Conservation (phyloP, 2,797 vertebrate species). For the Falco concolor region DNA sequence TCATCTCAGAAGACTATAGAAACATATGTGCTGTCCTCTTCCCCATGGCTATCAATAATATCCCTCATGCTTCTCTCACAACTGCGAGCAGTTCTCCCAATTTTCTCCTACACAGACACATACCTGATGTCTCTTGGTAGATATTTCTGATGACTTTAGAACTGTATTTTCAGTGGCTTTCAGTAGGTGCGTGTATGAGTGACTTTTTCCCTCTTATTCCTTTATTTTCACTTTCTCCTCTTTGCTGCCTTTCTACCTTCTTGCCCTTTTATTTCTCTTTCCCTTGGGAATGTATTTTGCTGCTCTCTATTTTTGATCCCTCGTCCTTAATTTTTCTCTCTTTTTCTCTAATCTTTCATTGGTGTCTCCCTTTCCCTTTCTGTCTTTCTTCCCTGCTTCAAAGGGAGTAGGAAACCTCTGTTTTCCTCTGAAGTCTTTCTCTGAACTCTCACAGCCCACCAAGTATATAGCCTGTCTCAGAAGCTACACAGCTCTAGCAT, state of each 20-base stretch:
- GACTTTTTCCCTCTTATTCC: not conserved
- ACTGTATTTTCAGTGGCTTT: not conserved
- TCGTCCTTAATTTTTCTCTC: not conserved
- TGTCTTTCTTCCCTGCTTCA: not conserved
- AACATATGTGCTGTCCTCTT: not conserved
- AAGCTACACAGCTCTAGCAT: not conserved
- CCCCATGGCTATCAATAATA: constrained; percentile 15
- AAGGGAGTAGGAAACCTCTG: not conserved
- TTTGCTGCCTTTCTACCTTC: not conserved
- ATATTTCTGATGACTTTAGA: not conserved
- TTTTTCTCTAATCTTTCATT: not conserved
- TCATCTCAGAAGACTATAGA: not conserved
- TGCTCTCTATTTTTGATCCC: not conserved
- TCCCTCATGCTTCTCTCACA: not conserved
- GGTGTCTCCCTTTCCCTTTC: not conserved
- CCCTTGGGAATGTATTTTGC: not conserved
- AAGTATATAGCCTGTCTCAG: not conserved
- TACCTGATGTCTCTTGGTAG: not conserved
- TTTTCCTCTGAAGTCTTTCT: constrained; percentile 1
- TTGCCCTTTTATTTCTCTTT: not conserved
- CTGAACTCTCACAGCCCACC: not conserved
- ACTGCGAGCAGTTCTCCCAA: not conserved
- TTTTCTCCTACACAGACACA: not conserved
- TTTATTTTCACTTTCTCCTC: not conserved
- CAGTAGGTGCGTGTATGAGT: not conserved